Base-by-base conservation (phyloP, 2,888 invertebrate genomes). In the Branchellion lobata region DNA sequence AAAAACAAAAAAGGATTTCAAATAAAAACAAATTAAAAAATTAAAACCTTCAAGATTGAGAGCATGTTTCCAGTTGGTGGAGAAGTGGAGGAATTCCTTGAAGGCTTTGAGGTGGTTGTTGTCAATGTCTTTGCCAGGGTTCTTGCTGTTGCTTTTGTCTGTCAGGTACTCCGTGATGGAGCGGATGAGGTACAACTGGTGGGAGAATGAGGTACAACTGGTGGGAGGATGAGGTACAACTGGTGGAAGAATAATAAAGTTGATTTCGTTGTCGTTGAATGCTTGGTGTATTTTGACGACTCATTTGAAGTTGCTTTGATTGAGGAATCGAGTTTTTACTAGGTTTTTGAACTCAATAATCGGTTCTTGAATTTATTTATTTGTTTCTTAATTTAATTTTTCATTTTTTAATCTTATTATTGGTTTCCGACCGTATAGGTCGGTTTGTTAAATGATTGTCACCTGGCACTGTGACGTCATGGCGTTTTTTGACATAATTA, bases 151-250 rank as follows among this genome's bases (percentile, higher is more conserved):
- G 29, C 79, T 80, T 88, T 96, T 96, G 88, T 98, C 97, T 0
- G 96, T 94, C 71, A 99, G 89, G 0, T 96, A 96, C 87, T 98
- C 98, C 78, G 99, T 88, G 92, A 98, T 96, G 0, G 97, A 97
- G 5, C 97, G 91, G 1, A 97, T 95, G 95, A 98, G 95, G 88
- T 98, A 98, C 1, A 98, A 90, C 88, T 97, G 93, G 21, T 76
- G 34, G 68, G 29, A 29, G 24, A 31, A 27, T 51, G 11, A 72
- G 61, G 21, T n/a, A n/a, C n/a, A n/a, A n/a, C n/a, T n/a, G n/a
- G n/a, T n/a, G n/a, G n/a, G n/a, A n/a, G n/a, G n/a, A n/a, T n/a
- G n/a, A n/a, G n/a, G n/a, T n/a, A n/a, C n/a, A n/a, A n/a, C n/a
- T n/a, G n/a, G n/a, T n/a, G n/a, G n/a, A n/a, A n/a, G n/a, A n/a